A percentile compares a stretch with the other conserved stretches of the same genome.
Conservation (phyloP, 2,113 vertebrate species). For the Kobus ellipsiprymnus region DNA sequence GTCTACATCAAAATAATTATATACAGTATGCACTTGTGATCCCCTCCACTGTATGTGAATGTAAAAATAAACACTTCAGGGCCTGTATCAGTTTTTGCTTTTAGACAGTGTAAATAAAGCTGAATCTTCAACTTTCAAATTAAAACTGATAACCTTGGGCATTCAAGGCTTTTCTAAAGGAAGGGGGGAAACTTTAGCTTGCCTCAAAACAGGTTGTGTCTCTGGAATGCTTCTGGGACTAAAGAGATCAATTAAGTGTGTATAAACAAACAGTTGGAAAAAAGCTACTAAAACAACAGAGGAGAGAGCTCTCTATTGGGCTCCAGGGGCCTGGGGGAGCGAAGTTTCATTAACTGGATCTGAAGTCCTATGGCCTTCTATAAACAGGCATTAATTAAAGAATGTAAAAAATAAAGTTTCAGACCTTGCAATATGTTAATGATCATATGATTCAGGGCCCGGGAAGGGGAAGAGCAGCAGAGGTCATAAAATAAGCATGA, state of each 20-base stretch:
- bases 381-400: constrained; percentile 99
- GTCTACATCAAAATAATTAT: constrained; percentile 87
- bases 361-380: constrained; percentile 95
- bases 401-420: constrained; percentile 96
- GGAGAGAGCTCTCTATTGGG: constrained; percentile 93
- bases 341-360: constrained; percentile 98
- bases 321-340: constrained; percentile 91
- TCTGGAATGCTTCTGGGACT: constrained; percentile 91
- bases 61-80: constrained; percentile 84
- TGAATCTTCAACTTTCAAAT: constrained; percentile 91
- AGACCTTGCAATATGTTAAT: constrained; percentile 99
- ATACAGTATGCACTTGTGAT: constrained; percentile 81
- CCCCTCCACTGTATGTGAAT: constrained; percentile 77
- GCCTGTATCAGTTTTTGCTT: constrained; percentile 85
- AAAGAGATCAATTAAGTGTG: constrained; percentile 98
- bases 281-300: constrained; percentile 93
- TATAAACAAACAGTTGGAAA: constrained; percentile 95
- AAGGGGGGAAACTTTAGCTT: constrained; percentile 82
- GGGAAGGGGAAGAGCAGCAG: constrained; percentile 90
- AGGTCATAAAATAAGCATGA: constrained; percentile 97
- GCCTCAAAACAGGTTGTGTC: constrained; percentile 92
- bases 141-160: constrained; percentile 91
- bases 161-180: constrained; percentile 85
- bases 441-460: constrained; percentile 97
- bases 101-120: constrained; percentile 88